Base-by-base conservation (phyloP, 2,113 vertebrate genomes). In the Blennius ocellaris region DNA sequence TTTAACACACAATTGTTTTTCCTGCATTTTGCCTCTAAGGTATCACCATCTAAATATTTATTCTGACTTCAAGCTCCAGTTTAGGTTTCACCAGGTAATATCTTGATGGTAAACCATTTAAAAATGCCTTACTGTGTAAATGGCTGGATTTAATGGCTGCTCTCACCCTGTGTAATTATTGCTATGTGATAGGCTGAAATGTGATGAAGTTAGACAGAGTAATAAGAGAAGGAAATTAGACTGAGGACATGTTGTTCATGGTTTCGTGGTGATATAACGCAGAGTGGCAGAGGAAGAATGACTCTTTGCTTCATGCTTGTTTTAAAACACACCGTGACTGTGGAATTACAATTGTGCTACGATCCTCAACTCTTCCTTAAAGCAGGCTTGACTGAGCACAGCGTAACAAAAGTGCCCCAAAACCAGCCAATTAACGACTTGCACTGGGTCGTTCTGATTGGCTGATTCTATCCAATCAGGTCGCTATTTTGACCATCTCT, bases 161-260 rank as follows among this genome's bases (percentile, higher is more conserved):
- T 50, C 44, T 30, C 52, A 60, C 72, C 65, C 69, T 84, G 61
- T 41, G 40, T 62, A 73, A 83, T 82, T 64, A 61, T 66, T 65
- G 48, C 52, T 40, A 7, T 72, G 75, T 47, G 62, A 86, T 43
- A 49, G 75, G 66, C 78, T 59, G 48, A 74, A 76, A 64, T 30
- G 21, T 69, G 57, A 87, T 84, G 62, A 57, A 65, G 47, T 48
- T 50, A 51, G 73, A 81, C 59, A 67, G 67, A 72, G 48, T 30
- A n/a, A 65, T 54, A 57, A 38, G 47, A 45, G 76, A 63, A 60
- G 78, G 74, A 86, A 84, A 90, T 85, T 48, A 7, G 73, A 83
- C 65, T 82, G 55, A 73, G 60, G 63, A 76, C 63, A 62, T n/a
- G n/a, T n/a, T 57, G 53, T 62, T 83, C 78, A 78, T 1, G 53